Evolutionary conservation across 2,797 vertebrate species (phyloP).

Genomic region (Sarcoramphus papa): DNA sequence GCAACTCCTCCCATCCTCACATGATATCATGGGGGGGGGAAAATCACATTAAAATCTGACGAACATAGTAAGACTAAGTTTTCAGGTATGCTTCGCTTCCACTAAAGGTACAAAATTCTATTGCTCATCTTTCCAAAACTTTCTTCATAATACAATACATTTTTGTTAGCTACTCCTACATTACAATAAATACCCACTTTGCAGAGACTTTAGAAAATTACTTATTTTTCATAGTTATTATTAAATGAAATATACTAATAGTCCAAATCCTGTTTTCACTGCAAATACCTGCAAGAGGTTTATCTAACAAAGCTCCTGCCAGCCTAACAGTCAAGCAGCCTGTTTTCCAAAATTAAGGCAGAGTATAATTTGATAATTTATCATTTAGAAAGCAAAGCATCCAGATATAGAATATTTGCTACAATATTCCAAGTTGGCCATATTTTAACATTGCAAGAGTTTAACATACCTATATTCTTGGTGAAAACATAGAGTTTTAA

Average conservation of each 20-base stretch:
- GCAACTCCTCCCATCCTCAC: neutral
- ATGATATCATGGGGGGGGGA: too few species aligned
- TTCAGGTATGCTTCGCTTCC: neutral
- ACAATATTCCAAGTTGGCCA: neutral
- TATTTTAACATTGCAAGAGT: neutral
- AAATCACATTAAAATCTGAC: neutral
- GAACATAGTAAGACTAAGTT: neutral
- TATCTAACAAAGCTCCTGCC: neutral
- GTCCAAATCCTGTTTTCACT: neutral
- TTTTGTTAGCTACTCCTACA: neutral
- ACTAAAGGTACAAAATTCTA: neutral
- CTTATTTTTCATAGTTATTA: neutral
- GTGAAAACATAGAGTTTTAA: neutral
- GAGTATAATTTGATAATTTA: neutral
- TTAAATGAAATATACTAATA: neutral
- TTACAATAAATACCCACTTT: neutral
- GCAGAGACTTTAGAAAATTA: neutral
- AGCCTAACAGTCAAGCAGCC: neutral
- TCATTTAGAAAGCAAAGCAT: neutral
- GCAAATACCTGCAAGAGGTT: neutral
- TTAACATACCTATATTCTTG: neutral
- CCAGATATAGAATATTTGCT: neutral
- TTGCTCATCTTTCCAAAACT: neutral
- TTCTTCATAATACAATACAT: neutral
- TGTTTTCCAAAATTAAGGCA: neutral